Conservation (phyloP, 2,113 vertebrate genomes). For the Stegostoma tigrinum region DNA sequence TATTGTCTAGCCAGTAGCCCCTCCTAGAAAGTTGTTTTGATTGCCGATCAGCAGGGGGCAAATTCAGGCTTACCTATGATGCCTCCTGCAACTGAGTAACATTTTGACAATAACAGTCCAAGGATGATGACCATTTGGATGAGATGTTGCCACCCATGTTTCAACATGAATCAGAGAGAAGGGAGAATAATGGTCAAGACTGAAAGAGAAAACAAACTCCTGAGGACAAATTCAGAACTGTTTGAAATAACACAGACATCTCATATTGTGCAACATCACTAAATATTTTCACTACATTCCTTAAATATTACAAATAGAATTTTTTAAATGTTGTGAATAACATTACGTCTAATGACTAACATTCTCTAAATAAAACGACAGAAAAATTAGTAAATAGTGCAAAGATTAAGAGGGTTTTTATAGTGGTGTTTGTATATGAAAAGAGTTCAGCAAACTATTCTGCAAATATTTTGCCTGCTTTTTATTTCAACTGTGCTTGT, state of each 20-base stretch:
- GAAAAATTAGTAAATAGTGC: not conserved
- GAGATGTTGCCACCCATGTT: not conserved
- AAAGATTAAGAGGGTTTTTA: not conserved
- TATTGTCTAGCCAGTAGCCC: not conserved
- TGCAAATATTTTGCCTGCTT: not conserved
- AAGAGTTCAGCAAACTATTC: not conserved
- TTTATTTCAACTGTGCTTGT: not conserved
- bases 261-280: not conserved
- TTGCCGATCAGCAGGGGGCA: not conserved
- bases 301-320: constrained; percentile 2
- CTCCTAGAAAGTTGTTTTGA: not conserved
- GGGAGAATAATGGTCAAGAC: not conserved
- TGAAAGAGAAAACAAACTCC: not conserved
- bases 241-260: not conserved
- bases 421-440: not conserved
- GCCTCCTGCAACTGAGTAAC: not conserved
- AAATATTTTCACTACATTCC: not conserved
- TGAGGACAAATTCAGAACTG: not conserved
- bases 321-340: not conserved
- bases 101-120: not conserved
- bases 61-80: not conserved
- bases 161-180: not conserved
- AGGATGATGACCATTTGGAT: not conserved
- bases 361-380: not conserved
- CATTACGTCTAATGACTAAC: not conserved